Evolutionary conservation across 2,113 vertebrate genomes (phyloP).

Genomic region (Tenebrosternarchus preto): DNA sequence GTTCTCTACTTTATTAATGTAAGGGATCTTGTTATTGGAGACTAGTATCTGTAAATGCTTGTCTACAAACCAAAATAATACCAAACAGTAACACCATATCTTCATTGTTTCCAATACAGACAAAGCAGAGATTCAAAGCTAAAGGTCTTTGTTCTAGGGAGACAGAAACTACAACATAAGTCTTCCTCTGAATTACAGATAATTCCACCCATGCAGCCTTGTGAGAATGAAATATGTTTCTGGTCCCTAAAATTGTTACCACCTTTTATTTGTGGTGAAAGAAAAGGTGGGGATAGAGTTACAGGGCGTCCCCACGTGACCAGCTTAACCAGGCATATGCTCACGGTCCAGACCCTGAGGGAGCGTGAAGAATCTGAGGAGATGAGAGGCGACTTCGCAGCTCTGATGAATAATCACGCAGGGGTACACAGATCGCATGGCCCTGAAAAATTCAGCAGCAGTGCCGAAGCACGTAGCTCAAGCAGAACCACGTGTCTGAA

Average conservation of each 20-base stretch:
- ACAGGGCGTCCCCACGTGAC: not conserved
- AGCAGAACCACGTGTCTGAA: slow-evolving; percentile 14
- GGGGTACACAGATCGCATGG: slow-evolving; percentile 63
- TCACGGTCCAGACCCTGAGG: not conserved
- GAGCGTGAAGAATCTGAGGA: not conserved
- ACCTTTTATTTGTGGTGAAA: not conserved
- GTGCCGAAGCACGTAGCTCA: slow-evolving; percentile 48
- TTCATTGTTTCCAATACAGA: no score
- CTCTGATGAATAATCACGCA: slow-evolving; percentile 65
- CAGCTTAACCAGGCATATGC: not conserved
- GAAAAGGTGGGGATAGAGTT: not conserved
- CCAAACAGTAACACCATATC: no score
- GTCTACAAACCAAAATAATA: no score
- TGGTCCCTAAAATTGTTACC: not conserved
- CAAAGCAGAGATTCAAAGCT: not conserved
- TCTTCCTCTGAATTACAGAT: not conserved
- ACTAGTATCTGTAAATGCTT: no score
- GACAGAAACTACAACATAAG: not conserved
- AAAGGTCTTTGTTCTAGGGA: not conserved
- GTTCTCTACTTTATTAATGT: no score
- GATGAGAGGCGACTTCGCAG: slow-evolving; percentile 2
- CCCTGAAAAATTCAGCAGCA: slow-evolving; percentile 74
- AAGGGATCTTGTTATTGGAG: no score
- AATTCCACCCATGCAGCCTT: not conserved
- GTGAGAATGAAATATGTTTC: not conserved